These are phyloP conservation scores for Babylonia areolata DNA, from an alignment of 1,140 invertebrate genomes.

Conservation along the genomic window DNA sequence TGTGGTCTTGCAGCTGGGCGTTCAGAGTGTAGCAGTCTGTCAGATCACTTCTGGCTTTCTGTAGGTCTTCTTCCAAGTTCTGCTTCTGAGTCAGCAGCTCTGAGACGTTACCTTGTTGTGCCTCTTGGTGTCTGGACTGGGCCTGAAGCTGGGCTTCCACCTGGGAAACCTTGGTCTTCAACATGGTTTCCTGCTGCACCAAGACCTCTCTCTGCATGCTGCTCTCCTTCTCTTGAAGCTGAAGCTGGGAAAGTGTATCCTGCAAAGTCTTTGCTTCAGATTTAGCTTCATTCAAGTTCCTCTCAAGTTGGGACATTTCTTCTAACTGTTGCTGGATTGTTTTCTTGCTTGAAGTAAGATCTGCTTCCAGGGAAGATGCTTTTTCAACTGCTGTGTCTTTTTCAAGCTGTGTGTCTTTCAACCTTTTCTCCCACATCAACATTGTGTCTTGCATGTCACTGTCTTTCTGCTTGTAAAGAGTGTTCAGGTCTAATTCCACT, in stretches of 20 bases:
- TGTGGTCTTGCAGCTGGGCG: not conserved
- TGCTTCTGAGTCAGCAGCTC: not conserved
- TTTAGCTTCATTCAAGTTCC: not conserved
- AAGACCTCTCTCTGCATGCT: not conserved
- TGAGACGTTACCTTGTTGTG: not conserved
- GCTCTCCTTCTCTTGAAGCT: not conserved
- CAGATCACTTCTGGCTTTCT: not conserved
- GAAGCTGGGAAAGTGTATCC: not conserved
- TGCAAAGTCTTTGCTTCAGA: not conserved
- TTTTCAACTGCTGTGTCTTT: slow-evolving; percentile 19
- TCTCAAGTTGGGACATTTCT: slow-evolving; percentile 6
- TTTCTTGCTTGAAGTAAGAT: not conserved
- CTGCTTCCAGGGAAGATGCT: not conserved
- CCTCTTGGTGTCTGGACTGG: not conserved
- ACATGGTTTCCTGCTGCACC: slow-evolving; percentile 26
- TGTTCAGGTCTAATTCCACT: slow-evolving; percentile 40
- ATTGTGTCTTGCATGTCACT: slow-evolving; percentile 13
- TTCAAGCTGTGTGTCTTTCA: slow-evolving; percentile 25
- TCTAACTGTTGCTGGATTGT: not conserved
- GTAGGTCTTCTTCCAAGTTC: not conserved
- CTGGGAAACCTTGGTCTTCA: slow-evolving; percentile 25
- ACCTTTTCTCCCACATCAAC: not conserved
- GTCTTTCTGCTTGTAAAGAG: slow-evolving; percentile 31
- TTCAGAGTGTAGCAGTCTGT: not conserved
- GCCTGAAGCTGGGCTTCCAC: slow-evolving; percentile 20